These are phyloP conservation scores for Drosophila anomalata DNA, from an alignment of 2,888 invertebrate species.

Conservation along the genomic window DNA sequence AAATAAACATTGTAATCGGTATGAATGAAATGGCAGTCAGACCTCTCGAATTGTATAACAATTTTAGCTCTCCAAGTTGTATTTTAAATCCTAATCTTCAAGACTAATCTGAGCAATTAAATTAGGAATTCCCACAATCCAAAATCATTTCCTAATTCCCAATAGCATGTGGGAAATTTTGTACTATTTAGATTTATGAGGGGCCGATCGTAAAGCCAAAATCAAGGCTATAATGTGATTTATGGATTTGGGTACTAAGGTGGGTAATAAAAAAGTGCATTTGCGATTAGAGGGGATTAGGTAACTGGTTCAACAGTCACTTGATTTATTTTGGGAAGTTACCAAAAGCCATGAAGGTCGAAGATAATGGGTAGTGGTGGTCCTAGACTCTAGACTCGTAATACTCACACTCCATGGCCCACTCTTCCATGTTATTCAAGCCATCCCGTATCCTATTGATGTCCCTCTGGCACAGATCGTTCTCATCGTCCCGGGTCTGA, in stretches of 20 bases:
- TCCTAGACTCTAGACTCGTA: no score
- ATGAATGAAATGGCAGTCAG: constrained; percentile 16
- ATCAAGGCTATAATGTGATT: constrained; percentile 12
- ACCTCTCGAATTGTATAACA: neutral
- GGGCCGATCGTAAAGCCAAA: neutral
- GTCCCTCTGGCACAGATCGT: constrained; percentile 68
- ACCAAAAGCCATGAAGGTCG: no score
- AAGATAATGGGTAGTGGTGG: no score
- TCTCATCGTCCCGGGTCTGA: constrained; percentile 39
- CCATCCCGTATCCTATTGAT: constrained; percentile 68
- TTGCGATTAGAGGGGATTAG: neutral
- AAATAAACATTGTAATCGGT: constrained; percentile 1
- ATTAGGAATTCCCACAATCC: neutral
- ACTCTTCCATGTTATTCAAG: constrained; percentile 74
- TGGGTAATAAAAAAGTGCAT: constrained; percentile 1
- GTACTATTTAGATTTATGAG: constrained; percentile 17
- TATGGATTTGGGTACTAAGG: constrained; percentile 14
- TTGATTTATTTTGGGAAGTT: neutral
- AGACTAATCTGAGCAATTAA: constrained; percentile 1
- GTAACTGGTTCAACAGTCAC: neutral
- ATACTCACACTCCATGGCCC: constrained; percentile 82
- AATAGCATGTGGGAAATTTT: constrained; percentile 8
- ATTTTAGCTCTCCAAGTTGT: neutral
- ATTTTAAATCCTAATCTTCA: neutral
- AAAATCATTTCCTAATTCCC: neutral